A percentile compares a stretch with the other conserved stretches of the same genome.
phyloP scores from a whole-genome alignment of 2,888 invertebrate genomes.

The Isotomurus palustris region DNA sequence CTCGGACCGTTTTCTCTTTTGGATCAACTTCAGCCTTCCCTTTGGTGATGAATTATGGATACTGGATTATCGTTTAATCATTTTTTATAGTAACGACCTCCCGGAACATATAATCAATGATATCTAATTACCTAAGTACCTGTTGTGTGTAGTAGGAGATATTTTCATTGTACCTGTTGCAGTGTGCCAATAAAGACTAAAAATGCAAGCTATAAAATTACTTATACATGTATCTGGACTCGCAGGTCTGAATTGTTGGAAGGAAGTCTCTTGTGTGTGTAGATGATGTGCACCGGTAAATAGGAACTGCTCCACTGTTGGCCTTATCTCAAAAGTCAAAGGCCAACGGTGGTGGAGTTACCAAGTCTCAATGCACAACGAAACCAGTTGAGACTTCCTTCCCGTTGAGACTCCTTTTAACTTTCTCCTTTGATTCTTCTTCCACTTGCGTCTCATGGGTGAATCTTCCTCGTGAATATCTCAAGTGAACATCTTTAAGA shows the following conservation, averaged over 20 bases:
- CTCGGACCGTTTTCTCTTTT: constrained; percentile 21
- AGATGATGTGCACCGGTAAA: constrained; percentile 35
- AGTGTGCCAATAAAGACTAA: too few relatives aligned
- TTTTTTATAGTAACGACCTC: too few relatives aligned
- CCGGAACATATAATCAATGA: too few relatives aligned
- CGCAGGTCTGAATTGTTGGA: too few relatives aligned
- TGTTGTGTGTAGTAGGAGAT: too few relatives aligned
- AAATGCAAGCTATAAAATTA: too few relatives aligned
- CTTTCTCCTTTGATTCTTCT: not conserved
- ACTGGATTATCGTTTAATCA: too few relatives aligned
- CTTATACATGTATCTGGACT: too few relatives aligned
- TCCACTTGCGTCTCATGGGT: not conserved
- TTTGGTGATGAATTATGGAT: not conserved
- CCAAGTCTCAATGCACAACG: constrained; percentile 31
- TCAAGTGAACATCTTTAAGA: too few relatives aligned
- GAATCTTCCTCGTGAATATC: not conserved
- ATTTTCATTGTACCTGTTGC: too few relatives aligned
- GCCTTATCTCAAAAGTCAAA: constrained; percentile 24
- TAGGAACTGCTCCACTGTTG: constrained; percentile 45
- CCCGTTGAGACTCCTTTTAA: not conserved
- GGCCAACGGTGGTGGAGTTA: constrained; percentile 47
- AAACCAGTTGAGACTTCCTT: not conserved
- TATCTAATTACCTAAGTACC: too few relatives aligned
- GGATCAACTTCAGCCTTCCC: constrained; percentile 21
- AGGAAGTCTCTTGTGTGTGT: too few relatives aligned